Evolutionary conservation across 2,888 invertebrate species (phyloP).

Genomic region (Eupithecia pulchellata): DNA sequence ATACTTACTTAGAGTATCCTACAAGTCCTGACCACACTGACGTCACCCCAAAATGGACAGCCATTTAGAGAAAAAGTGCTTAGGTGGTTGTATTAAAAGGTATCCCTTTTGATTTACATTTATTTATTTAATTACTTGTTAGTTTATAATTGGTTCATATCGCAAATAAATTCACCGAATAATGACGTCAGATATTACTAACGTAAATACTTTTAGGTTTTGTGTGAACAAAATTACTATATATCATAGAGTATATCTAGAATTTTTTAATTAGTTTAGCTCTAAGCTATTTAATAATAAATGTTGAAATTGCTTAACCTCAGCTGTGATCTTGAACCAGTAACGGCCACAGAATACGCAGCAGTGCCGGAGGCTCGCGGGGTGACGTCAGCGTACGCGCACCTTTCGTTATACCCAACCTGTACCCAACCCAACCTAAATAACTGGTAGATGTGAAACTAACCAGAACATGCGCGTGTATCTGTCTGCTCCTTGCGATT

Average conservation of each 20-base stretch:
- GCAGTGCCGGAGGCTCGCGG: conserved; percentile 44
- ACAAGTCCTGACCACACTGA: background rate
- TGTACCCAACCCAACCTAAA: background rate
- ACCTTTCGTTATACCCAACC: conserved; percentile 30
- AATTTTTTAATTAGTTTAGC: too few species aligned
- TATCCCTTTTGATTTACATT: too few species aligned
- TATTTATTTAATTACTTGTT: background rate
- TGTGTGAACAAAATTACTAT: background rate
- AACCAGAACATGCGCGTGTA: background rate
- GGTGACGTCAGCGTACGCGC: conserved; percentile 62
- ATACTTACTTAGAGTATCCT: background rate
- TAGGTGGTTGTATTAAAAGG: background rate
- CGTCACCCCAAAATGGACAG: too few species aligned
- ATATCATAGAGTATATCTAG: background rate
- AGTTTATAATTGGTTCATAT: background rate
- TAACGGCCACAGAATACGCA: conserved; percentile 57
- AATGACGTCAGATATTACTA: background rate
- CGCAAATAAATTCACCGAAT: background rate
- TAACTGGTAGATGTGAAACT: conserved; percentile 1
- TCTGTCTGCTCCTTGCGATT: background rate
- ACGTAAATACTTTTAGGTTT: background rate
- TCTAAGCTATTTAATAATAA: conserved; percentile 19
- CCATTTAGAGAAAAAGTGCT: background rate
- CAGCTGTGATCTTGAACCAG: conserved; percentile 76
- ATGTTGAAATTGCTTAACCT: conserved; percentile 51